Evolutionary conservation across 2,797 vertebrate genomes (phyloP).

Genomic region (Clarias fuscus): DNA sequence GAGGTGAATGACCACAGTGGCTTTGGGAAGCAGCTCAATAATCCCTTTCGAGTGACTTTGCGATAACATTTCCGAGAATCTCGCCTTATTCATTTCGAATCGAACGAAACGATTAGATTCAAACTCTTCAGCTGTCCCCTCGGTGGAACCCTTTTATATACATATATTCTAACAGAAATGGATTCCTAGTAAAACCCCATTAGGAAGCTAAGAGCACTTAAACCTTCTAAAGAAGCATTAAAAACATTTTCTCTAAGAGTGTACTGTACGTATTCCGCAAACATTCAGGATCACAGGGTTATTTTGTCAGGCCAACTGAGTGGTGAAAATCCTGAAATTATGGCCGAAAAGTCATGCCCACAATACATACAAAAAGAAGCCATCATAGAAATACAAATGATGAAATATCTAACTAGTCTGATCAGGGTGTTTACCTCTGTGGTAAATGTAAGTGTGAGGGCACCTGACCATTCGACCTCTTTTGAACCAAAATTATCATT

Average conservation of each 20-base stretch:
- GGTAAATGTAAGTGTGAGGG: slow-evolving; percentile 26
- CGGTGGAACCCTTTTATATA: background rate
- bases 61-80: background rate
- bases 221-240: background rate
- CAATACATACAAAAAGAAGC: background rate
- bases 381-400: slow-evolving; percentile 8
- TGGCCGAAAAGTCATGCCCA: background rate
- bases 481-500: slow-evolving; percentile 37
- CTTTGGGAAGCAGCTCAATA: background rate
- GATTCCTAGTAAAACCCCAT: slow-evolving; percentile 5
- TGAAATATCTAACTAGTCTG: background rate
- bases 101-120: background rate
- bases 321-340: background rate
- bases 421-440: slow-evolving; percentile 25
- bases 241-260: background rate
- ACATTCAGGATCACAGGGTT: background rate
- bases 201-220: background rate
- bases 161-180: background rate
- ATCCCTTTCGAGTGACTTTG: background rate
- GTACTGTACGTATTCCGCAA: background rate
- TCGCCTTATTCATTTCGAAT: background rate
- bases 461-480: slow-evolving; percentile 29
- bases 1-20: background rate
- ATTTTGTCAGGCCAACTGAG: background rate
- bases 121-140: background rate